phyloP scores from a whole-genome alignment of 1,140 invertebrate genomes.

The Drosophila rufa region DNA sequence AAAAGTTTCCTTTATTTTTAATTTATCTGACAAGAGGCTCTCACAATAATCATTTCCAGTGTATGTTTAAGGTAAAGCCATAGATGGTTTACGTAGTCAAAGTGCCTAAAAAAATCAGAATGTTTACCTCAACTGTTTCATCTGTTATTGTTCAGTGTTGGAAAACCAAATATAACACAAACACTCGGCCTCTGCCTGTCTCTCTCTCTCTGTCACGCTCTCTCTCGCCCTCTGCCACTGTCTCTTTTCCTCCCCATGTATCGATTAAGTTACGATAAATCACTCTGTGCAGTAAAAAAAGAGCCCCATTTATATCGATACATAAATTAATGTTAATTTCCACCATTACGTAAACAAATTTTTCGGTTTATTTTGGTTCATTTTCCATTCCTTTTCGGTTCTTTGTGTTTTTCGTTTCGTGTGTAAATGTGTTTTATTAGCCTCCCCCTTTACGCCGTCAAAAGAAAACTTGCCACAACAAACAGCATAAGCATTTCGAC shows the following conservation, averaged over 20 bases:
- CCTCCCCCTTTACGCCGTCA: background rate
- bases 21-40: background rate
- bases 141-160: conserved; percentile 24
- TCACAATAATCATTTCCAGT: background rate
- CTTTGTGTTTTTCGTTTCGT: conserved; percentile 33
- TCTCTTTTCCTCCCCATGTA: conserved; percentile 10
- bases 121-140: conserved; percentile 12
- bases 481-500: conserved; percentile 53
- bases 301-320: conserved; percentile 30
- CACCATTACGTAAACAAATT: conserved; percentile 40
- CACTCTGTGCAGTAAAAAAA: conserved; percentile 22
- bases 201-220: background rate
- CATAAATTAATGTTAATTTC: conserved; percentile 53
- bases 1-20: too few relatives aligned
- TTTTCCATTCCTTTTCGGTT: conserved; percentile 30
- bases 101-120: background rate
- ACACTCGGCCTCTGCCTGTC: background rate
- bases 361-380: conserved; percentile 43
- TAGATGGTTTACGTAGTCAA: background rate
- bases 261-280: conserved; percentile 41
- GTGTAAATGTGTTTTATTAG: conserved; percentile 51
- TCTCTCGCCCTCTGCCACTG: background rate
- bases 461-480: conserved; percentile 5
- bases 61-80: background rate
- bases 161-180: conserved; percentile 1